Base-by-base conservation (phyloP, 2,797 vertebrate species). In the Cebuella pygmaea region DNA sequence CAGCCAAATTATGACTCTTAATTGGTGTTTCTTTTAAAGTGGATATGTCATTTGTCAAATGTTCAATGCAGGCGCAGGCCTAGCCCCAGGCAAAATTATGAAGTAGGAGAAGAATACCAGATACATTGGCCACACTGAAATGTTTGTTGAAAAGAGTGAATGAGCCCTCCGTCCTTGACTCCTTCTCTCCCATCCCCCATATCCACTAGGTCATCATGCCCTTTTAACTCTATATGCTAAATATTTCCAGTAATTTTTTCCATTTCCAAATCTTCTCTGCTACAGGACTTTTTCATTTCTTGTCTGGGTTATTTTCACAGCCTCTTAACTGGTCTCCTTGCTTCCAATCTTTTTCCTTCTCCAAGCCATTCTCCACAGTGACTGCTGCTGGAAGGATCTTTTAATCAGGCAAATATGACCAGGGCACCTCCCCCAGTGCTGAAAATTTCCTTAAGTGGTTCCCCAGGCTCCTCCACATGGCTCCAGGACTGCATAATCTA, bases 11-110 rank as follows among this genome's bases (percentile, higher is more conserved):
- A 97, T 97, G 98, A 97, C 97, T 97, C 98, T 97, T 98, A 98
- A 98, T 98, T 98, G 97, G 98, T 97, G 97, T 97, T 98, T 97
- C 98, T 97, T 97, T 98, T 97, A 98, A 98, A 98, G 97, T 98
- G 98, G 98, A 95, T 98, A 97, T 97, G 98, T 97, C 98, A 97
- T 98, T 98, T 98, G 98, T 98, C 98, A 98, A 98, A 97, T 90
- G 97, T 97, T 97, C 97, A 96, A 86, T 97, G 97, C 97, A 96
- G 96, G 93, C 94, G 90, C 97, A 97, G 97, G 95, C 93, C 96
- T 97, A 97, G 95, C 97, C 93, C 84, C 88, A 92, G 97, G 97
- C 97, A 46, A 97, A 97, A 98, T 97, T 97, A 98, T 97, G 98
- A 98, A 97, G 97, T 90, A 96, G 92, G 89, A 97, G 97, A 98